Conservation (phyloP, 2,113 vertebrate species). For the Alces alces region DNA sequence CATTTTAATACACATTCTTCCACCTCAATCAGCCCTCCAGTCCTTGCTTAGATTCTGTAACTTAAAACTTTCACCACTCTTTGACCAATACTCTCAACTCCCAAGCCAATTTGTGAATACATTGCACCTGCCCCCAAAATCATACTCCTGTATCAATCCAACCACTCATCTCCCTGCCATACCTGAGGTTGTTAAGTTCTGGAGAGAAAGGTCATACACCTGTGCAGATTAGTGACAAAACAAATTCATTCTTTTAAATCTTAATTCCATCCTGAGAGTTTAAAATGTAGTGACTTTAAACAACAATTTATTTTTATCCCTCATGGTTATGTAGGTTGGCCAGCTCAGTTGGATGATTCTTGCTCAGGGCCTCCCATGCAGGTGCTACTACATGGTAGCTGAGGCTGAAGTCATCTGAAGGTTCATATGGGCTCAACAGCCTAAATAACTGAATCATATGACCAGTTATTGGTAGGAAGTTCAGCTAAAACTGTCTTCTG, state of each 20-base stretch:
- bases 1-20: not conserved
- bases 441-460: not conserved
- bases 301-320: not conserved
- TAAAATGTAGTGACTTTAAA: not conserved
- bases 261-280: not conserved
- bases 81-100: not conserved
- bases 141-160: not conserved
- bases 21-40: not conserved
- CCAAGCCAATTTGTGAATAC: not conserved
- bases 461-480: not conserved
- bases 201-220: not conserved
- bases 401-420: not conserved
- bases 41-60: not conserved
- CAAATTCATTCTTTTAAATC: not conserved
- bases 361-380: not conserved
- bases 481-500: not conserved
- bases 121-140: not conserved
- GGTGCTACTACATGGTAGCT: not conserved
- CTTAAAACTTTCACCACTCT: not conserved
- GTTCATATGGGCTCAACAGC: not conserved
- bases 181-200: not conserved
- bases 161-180: not conserved
- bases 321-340: not conserved
- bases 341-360: not conserved
- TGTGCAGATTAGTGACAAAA: not conserved